phyloP scores from a whole-genome alignment of 2,797 vertebrate species.

The Momotus momota region DNA sequence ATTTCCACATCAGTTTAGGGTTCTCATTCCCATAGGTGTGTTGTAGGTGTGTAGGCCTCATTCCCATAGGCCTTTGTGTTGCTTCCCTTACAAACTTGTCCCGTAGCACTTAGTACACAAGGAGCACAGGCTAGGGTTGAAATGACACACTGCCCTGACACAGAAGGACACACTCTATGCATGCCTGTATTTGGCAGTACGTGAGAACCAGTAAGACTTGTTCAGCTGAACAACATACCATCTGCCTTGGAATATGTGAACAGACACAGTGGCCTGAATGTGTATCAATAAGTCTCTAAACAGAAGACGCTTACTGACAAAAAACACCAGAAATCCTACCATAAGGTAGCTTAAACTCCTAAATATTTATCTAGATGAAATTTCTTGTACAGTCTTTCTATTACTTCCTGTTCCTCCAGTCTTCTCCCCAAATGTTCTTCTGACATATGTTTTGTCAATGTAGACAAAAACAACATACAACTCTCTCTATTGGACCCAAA shows the following conservation, averaged over 20 bases:
- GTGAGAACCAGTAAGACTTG: background rate
- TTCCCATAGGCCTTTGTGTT: background rate
- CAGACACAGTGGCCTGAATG: background rate
- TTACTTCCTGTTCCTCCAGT: background rate
- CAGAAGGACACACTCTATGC: background rate
- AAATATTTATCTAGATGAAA: background rate
- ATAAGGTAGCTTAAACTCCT: background rate
- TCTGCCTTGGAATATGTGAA: background rate
- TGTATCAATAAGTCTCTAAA: background rate
- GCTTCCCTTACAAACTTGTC: background rate
- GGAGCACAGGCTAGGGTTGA: background rate
- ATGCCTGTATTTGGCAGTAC: background rate
- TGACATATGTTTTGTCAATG: conserved; percentile 3
- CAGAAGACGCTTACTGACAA: background rate
- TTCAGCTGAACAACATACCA: background rate
- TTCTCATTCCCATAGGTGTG: background rate
- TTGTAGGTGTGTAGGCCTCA: too few relatives aligned
- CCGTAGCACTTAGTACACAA: background rate
- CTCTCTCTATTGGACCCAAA: conserved; percentile 41
- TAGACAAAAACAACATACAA: background rate
- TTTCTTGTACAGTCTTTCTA: background rate
- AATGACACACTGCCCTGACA: background rate
- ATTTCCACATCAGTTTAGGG: background rate
- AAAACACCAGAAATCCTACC: background rate
- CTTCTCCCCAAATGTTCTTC: background rate